Conservation (phyloP, 2,113 vertebrate genomes). For the Cebidichthys violaceus region DNA sequence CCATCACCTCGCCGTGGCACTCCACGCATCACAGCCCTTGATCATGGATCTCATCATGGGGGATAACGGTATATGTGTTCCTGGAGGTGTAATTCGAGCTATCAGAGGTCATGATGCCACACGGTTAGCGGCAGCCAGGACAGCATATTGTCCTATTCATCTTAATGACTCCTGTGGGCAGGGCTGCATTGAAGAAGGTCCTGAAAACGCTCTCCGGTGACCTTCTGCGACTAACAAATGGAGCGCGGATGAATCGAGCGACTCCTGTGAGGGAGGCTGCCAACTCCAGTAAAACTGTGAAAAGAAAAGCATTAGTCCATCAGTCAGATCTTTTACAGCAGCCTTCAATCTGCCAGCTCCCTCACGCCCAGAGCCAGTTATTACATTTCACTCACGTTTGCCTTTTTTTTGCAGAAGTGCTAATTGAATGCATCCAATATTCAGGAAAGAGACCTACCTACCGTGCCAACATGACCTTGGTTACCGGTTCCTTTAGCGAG, state of each 20-base stretch:
- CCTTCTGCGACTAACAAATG: slow-evolving; percentile 86
- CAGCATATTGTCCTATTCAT: slow-evolving; percentile 75
- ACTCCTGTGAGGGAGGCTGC: slow-evolving; percentile 77
- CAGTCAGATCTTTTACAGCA: slow-evolving; percentile 39
- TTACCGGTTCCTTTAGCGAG: slow-evolving; percentile 8
- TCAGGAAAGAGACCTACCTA: slow-evolving; percentile 33
- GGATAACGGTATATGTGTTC: slow-evolving; percentile 42
- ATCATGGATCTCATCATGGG: slow-evolving; percentile 23
- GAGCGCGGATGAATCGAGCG: slow-evolving; percentile 81
- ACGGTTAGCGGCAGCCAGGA: slow-evolving; percentile 61
- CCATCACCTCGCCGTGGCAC: slow-evolving; percentile 10
- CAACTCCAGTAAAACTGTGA: slow-evolving; percentile 80
- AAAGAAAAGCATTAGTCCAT: slow-evolving; percentile 49
- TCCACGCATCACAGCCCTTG: background rate
- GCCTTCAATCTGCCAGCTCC: slow-evolving; percentile 35
- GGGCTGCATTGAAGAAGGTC: slow-evolving; percentile 77
- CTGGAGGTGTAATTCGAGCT: slow-evolving; percentile 72
- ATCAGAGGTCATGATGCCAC: slow-evolving; percentile 74
- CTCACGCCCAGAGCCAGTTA: slow-evolving; percentile 1
- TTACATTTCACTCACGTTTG: slow-evolving; percentile 59
- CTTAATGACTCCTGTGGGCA: slow-evolving; percentile 77
- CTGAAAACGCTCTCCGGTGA: slow-evolving; percentile 82
- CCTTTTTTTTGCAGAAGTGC: slow-evolving; percentile 32
- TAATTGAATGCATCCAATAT: slow-evolving; percentile 68
- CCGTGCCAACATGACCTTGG: slow-evolving; percentile 61